Percentiles rank a stretch among this genome's conserved stretches.
Conservation (phyloP, 2,888 invertebrate genomes). For the Amblyjoppa fuscipennis region DNA sequence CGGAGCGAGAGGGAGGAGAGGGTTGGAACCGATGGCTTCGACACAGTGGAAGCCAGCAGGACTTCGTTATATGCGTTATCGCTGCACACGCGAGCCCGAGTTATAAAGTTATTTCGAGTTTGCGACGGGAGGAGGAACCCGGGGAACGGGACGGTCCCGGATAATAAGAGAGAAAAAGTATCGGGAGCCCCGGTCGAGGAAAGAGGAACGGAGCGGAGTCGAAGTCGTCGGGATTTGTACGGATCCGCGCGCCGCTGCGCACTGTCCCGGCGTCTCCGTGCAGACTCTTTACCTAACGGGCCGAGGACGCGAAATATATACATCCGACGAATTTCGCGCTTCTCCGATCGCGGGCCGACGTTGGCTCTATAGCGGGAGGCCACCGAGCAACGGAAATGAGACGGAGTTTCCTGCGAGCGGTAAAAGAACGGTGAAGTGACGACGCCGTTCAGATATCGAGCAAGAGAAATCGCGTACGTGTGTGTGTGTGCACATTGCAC, state of each 20-base stretch:
- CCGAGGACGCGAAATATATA: constrained; percentile 55
- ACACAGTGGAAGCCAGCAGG: constrained; percentile 32
- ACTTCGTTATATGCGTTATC: constrained; percentile 47
- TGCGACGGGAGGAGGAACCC: constrained; percentile 47
- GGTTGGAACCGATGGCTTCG: constrained; percentile 34
- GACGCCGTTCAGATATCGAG: constrained; percentile 53
- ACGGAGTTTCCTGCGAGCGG: constrained; percentile 55
- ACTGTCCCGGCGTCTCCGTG: constrained; percentile 13
- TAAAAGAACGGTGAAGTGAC: constrained; percentile 61
- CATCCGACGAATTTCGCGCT: constrained; percentile 58
- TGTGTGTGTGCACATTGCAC: neutral
- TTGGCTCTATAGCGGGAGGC: constrained; percentile 11
- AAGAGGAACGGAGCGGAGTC: neutral
- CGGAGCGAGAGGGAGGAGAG: constrained; percentile 11
- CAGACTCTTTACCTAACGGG: neutral
- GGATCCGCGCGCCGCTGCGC: constrained; percentile 15
- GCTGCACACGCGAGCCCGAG: constrained; percentile 19
- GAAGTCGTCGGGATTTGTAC: constrained; percentile 25
- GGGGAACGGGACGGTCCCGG: constrained; percentile 21
- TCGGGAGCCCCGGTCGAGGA: neutral
- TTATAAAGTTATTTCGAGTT: constrained; percentile 69
- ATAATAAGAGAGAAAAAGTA: constrained; percentile 43
- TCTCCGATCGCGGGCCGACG: neutral
- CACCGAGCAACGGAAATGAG: constrained; percentile 52
- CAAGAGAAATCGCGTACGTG: neutral